phyloP scores from a whole-genome alignment of 2,888 invertebrate species.

The Luperina testacea region DNA sequence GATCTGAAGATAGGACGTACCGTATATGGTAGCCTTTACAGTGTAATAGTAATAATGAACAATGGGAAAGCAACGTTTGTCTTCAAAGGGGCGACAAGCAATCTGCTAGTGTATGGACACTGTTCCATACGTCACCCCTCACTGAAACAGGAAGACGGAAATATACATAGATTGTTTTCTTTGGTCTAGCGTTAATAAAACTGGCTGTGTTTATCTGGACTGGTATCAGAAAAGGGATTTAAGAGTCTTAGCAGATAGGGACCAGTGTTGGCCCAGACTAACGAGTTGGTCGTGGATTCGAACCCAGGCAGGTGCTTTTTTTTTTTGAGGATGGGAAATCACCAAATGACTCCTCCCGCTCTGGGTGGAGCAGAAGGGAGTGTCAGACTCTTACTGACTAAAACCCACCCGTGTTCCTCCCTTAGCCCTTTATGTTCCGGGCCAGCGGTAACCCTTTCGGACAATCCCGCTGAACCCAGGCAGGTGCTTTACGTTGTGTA shows the following conservation, averaged over 20 bases:
- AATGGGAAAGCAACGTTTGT: slow-evolving; percentile 18
- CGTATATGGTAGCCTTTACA: background rate
- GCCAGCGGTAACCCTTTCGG: too few species aligned
- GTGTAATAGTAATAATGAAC: slow-evolving; percentile 3
- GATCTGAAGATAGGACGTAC: background rate
- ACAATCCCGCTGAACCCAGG: too few species aligned
- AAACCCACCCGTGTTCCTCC: too few species aligned
- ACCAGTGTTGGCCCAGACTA: too few species aligned
- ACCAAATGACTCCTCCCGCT: too few species aligned
- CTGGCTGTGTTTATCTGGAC: background rate
- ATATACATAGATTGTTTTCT: slow-evolving; percentile 33
- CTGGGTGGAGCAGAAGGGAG: too few species aligned
- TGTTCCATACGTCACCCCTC: background rate
- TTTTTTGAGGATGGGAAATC: too few species aligned
- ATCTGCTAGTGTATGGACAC: slow-evolving; percentile 28
- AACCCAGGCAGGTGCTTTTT: too few species aligned
- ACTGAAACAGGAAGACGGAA: slow-evolving; percentile 6
- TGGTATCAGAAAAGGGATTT: background rate
- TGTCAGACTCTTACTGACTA: too few species aligned
- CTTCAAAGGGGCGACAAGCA: slow-evolving; percentile 9
- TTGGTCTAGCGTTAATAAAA: background rate
- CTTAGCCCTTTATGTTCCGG: too few species aligned
- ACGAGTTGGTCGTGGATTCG: too few species aligned
- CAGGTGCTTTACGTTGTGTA: too few species aligned
- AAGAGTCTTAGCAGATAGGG: background rate